Evolutionary conservation across 1,140 invertebrate species (phyloP), one percentile per base, ranked within the genome.

Genomic region (Asobara japonica): DNA sequence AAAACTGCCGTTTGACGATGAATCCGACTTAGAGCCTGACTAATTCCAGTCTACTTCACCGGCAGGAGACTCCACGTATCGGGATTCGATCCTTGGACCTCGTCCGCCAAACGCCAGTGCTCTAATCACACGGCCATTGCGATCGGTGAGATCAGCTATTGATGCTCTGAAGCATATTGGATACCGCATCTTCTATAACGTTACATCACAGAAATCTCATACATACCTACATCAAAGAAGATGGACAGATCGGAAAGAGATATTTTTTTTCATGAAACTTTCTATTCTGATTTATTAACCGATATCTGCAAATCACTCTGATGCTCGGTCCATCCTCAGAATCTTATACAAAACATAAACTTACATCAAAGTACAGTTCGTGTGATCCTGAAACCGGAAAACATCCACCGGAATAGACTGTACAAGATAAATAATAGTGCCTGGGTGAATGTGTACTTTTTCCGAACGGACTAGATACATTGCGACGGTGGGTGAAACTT

Each of bases 371-470:
- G 10, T 51, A 11, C 38, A 27, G 25, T 18, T 18, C 56, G 33
- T 62, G 56, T 30, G 38, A 36, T 31, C 18, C 20, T 31, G 30
- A 7, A 69, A 69, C 45, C 31, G 41, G 27, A 60, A 18, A 31
- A 16, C n/a, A 29, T 36, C 41, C 67, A 60, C 48, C 56, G 33
- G 48, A 33, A 38, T 36, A 36, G 11, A 36, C 45, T 75, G 76
- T 69, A 48, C 33, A 30, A 33, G 78, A 75, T 85, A 84, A 84
- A 83, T 85, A 85, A 85, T 85, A 83, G 83, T 77, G 65, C 79
- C 68, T 77, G 79, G 78, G 81, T 85, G 84, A 85, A 83, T 76
- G 84, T 84, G 84, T 84, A 74, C 80, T 85, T 84, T 84, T 81
- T 31, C 30, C 25, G 4, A 7, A 22, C 11, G 51, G 27, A 27